Evolutionary conservation across 2,797 vertebrate species (phyloP), one percentile per base, ranked within the genome.

Genomic region (Labroides dimidiatus): DNA sequence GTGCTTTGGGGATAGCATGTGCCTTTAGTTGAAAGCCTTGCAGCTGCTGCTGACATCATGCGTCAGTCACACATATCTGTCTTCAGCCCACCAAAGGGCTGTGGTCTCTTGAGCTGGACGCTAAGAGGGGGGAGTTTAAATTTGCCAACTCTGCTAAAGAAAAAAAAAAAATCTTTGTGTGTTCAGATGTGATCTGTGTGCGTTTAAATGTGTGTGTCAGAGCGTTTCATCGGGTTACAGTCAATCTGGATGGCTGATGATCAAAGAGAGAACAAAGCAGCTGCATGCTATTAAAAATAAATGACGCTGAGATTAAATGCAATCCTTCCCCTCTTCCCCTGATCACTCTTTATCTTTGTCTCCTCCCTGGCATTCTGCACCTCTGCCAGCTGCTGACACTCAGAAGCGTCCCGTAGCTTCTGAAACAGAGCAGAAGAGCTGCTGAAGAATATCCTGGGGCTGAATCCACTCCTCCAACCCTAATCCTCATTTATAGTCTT

Each of bases 281-380:
- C 78, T 78, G 91, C 74, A 67, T 83, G 80, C 89, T 94, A 93
- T 91, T 94, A 93, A 94, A 94, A 94, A 89, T 90, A 93, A 92
- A 90, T 92, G 77, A 82, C 78, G 45, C 57, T 55, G 70, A 90
- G 81, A 91, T 89, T 87, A 90, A 89, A 86, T 80, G 78, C 78
- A 82, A 81, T 82, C 80, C 75, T 76, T 86, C 67, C 77, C 70
- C 56, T 85, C 70, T 77, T 86, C 76, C 69, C 73, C 66, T 57
- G 19, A 82, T 80, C 64, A 58, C 79, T 82, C 86, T 87, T 81
- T 81, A 78, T 87, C 80, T 87, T 81, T 86, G 69, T 88, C 88
- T 87, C 83, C 81, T 85, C 72, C n/a, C 77, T 81, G 71, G 77
- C 81, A 71, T 79, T 79, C 73, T 64, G 77, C 49, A 56, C 74